Conservation (phyloP, 2,797 vertebrate species). For the Falco berigora region DNA sequence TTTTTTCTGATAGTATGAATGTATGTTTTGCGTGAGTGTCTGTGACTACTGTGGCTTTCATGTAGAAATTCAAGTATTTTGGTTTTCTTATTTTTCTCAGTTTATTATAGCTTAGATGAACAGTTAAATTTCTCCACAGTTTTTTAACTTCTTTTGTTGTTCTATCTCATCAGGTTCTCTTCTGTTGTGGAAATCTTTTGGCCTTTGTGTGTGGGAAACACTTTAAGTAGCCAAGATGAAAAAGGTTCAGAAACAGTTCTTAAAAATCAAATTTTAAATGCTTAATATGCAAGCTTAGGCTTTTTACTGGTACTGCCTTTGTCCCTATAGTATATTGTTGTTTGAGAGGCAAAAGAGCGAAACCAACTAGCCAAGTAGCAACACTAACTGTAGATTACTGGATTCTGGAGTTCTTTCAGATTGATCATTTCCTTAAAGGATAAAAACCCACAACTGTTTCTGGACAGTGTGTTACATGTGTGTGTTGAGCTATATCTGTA, state of each 20-base stretch:
- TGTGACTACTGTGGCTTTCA: not conserved
- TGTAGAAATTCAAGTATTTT: not conserved
- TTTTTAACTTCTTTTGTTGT: not conserved
- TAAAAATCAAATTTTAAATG: not conserved
- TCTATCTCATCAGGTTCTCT: not conserved
- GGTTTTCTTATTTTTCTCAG: not conserved
- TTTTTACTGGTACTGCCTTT: not conserved
- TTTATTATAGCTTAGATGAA: not conserved
- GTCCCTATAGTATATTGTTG: not conserved
- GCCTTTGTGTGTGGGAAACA: not conserved
- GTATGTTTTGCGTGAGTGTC: not conserved
- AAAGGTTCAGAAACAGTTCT: not conserved
- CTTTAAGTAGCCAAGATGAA: not conserved
- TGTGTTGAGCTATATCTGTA: not conserved
- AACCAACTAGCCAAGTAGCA: not conserved
- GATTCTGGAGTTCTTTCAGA: not conserved
- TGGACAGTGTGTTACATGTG: fast-evolving
- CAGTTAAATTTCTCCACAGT: not conserved
- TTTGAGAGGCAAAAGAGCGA: not conserved
- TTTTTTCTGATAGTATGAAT: fast-evolving
- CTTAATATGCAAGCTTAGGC: not conserved
- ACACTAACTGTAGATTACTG: not conserved
- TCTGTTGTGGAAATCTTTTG: not conserved
- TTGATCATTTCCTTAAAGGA: not conserved
- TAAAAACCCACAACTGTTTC: not conserved